phyloP scores from a whole-genome alignment of 2,113 vertebrate species.

The Prionailurus bengalensis region DNA sequence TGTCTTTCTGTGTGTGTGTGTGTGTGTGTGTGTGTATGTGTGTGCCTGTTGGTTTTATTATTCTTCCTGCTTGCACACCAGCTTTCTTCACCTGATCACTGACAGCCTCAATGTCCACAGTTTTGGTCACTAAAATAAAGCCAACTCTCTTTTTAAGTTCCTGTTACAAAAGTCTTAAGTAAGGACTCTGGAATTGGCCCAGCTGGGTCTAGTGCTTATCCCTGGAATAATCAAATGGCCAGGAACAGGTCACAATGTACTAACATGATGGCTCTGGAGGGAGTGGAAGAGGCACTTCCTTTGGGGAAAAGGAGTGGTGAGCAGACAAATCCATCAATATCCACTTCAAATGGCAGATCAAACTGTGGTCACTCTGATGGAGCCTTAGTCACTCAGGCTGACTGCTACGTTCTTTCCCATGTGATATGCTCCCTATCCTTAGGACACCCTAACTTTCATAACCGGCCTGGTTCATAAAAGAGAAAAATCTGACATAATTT shows the following conservation, averaged over 20 bases:
- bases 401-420: background rate
- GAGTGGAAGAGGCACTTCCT: background rate
- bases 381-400: background rate
- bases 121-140: conserved; percentile 1
- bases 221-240: background rate
- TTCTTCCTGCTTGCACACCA: background rate
- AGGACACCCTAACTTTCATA: background rate
- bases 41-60: background rate
- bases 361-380: background rate
- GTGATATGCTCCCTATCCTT: background rate
- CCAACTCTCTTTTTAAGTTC: background rate
- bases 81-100: background rate
- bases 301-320: background rate
- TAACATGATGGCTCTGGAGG: background rate
- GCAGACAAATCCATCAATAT: background rate
- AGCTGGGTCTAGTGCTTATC: background rate
- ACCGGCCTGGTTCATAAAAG: background rate
- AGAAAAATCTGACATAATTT: background rate
- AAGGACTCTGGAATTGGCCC: background rate
- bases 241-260: background rate
- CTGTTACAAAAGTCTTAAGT: background rate
- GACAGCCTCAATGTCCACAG: background rate
- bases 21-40: background rate
- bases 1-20: background rate
- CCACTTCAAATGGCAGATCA: background rate